Percentiles rank a stretch among this genome's conserved stretches.
Conservation (phyloP, 2,888 invertebrate genomes). For the Callyntrura guangdongensis region DNA sequence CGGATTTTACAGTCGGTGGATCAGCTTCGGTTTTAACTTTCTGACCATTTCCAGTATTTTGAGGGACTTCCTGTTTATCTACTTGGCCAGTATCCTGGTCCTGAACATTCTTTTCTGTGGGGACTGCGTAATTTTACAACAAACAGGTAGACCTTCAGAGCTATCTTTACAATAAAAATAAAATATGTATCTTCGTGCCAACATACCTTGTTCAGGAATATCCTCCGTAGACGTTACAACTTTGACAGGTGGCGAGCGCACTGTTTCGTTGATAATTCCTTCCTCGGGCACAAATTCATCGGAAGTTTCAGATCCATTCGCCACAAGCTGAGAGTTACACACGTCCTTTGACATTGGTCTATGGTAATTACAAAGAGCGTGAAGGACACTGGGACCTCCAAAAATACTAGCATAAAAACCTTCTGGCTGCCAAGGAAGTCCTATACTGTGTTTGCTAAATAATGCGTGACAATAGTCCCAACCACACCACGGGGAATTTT, state of each 20-base stretch:
- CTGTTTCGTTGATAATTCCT: conserved; percentile 69
- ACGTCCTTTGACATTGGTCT: conserved; percentile 79
- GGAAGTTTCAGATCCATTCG: conserved; percentile 24
- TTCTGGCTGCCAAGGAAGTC: conserved; percentile 83
- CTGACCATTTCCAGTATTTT: neutral
- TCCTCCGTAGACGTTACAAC: conserved; percentile 50
- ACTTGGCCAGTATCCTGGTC: neutral
- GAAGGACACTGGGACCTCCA: conserved; percentile 82
- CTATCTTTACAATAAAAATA: no score
- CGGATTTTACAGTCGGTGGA: neutral
- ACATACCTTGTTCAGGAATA: conserved; percentile 19
- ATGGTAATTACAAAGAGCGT: conserved; percentile 81
- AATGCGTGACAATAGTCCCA: conserved; percentile 82
- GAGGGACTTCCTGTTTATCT: conserved; percentile 20
- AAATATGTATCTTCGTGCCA: no score
- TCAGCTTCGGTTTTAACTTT: neutral
- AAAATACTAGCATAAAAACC: conserved; percentile 83
- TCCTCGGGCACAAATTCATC: conserved; percentile 44
- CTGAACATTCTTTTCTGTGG: neutral
- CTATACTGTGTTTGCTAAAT: conserved; percentile 80
- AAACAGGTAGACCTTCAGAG: no score
- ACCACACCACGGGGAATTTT: conserved; percentile 81
- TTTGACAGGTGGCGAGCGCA: conserved; percentile 30
- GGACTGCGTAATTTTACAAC: neutral
- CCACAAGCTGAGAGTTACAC: conserved; percentile 67